Evolutionary conservation across 1,140 invertebrate species (phyloP).

Genomic region (Orchesella cincta): DNA sequence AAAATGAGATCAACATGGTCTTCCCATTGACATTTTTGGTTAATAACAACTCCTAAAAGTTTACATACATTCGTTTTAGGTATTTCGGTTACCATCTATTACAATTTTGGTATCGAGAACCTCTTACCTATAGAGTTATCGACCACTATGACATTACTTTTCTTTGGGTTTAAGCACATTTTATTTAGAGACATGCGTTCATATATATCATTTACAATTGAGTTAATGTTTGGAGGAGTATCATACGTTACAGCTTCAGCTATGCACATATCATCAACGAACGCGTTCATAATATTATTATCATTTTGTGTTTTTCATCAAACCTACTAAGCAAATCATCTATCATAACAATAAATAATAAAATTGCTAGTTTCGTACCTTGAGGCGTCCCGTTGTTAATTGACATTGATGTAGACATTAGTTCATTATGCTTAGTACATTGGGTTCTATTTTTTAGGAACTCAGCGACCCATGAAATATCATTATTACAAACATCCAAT

Average conservation of each 20-base stretch:
- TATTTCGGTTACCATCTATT: not conserved
- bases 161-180: not conserved
- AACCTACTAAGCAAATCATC: not conserved
- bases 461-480: constrained; percentile 20
- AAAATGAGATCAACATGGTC: not conserved
- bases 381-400: constrained; percentile 21
- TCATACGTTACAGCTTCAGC: too few relatives aligned
- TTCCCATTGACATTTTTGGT: not conserved
- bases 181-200: not conserved
- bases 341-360: constrained; percentile 16
- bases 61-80: not conserved
- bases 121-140: not conserved
- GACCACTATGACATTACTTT: not conserved
- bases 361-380: constrained; percentile 25
- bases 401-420: not conserved
- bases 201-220: not conserved
- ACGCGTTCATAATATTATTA: constrained; percentile 5
- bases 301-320: not conserved
- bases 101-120: not conserved
- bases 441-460: constrained; percentile 24
- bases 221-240: not conserved
- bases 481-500: constrained; percentile 3
- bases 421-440: not conserved
- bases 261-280: constrained; percentile 21
- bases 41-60: not conserved